A percentile compares a stretch with the other conserved stretches of the same genome.
Evolutionary conservation across 2,797 vertebrate species (phyloP).

Genomic region (Poliocrania exsul): DNA sequence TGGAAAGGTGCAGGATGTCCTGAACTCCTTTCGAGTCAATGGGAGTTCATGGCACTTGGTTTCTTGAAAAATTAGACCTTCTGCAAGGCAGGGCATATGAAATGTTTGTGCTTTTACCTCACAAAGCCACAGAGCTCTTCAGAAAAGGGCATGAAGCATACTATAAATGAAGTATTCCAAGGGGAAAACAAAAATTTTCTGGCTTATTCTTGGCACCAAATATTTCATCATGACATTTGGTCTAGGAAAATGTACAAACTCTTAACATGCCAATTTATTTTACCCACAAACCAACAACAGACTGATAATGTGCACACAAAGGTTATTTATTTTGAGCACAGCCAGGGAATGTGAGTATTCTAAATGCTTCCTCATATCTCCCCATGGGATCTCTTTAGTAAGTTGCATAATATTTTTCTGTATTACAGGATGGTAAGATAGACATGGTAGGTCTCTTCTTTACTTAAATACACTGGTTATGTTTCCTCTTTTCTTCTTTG

Average conservation of each 20-base stretch:
- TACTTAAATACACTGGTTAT: not conserved
- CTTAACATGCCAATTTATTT: constrained; percentile 47
- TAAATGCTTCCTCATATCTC: constrained; percentile 35
- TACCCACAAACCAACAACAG: constrained; percentile 61
- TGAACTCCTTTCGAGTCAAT: not conserved
- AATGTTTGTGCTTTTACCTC: constrained; percentile 44
- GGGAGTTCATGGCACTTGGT: not conserved
- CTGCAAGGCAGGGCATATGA: not conserved
- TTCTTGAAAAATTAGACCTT: not conserved
- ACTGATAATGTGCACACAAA: constrained; percentile 49
- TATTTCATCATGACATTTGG: constrained; percentile 63
- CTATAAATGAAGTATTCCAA: constrained; percentile 71
- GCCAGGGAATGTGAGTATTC: constrained; percentile 26
- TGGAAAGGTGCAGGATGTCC: not conserved
- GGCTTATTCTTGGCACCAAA: constrained; percentile 71
- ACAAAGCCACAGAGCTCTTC: constrained; percentile 45
- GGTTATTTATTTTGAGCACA: constrained; percentile 64
- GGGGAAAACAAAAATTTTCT: constrained; percentile 70
- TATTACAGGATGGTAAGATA: not conserved
- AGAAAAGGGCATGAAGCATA: not conserved
- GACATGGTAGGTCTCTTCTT: not conserved
- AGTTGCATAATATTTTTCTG: constrained; percentile 53
- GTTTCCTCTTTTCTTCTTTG: constrained; percentile 17
- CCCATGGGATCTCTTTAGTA: constrained; percentile 29
- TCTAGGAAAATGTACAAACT: constrained; percentile 66